Percentiles rank a stretch among this genome's conserved stretches.
phyloP scores from a whole-genome alignment of 2,113 vertebrate genomes.

The Takifugu flavidus region DNA sequence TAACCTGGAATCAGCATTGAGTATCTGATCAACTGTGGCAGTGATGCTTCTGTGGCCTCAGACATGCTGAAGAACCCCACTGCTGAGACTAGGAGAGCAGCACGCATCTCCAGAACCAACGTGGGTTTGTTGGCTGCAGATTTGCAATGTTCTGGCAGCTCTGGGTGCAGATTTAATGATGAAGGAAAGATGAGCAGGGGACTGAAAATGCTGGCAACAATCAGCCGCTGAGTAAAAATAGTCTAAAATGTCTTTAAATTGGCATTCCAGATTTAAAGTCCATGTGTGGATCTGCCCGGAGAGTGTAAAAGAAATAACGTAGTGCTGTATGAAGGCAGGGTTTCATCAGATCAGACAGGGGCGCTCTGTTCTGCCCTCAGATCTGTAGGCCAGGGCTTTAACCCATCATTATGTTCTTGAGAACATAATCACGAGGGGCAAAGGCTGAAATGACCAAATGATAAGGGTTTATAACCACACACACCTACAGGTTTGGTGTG shows the following conservation, averaged over 20 bases:
- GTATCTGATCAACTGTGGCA: slow-evolving; percentile 37
- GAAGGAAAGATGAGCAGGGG: slow-evolving; percentile 7
- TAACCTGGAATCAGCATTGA: slow-evolving; percentile 5
- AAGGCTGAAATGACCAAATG: slow-evolving; percentile 49
- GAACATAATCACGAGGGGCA: slow-evolving; percentile 29
- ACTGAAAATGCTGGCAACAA: neutral
- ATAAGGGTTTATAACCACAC: slow-evolving; percentile 32
- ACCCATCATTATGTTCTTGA: slow-evolving; percentile 48
- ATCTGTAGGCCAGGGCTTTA: slow-evolving; percentile 44
- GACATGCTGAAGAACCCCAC: slow-evolving; percentile 23
- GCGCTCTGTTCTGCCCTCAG: slow-evolving; percentile 33
- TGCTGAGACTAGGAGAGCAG: slow-evolving; percentile 30
- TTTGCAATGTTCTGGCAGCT: slow-evolving; percentile 34
- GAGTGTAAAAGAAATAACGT: no score
- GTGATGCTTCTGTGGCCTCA: slow-evolving; percentile 28
- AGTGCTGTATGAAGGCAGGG: neutral
- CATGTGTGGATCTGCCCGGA: no score
- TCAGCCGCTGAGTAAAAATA: slow-evolving; percentile 4
- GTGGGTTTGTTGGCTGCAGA: slow-evolving; percentile 51
- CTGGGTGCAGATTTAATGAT: slow-evolving; percentile 21
- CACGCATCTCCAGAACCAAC: slow-evolving; percentile 39
- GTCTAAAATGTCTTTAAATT: neutral
- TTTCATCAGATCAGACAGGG: slow-evolving; percentile 30
- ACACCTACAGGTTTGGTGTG: slow-evolving; percentile 13
- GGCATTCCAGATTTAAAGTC: slow-evolving; percentile 6